These are phyloP conservation scores for Distichodus sexfasciatus DNA, from an alignment of 2,797 vertebrate species.

Conservation along the genomic window DNA sequence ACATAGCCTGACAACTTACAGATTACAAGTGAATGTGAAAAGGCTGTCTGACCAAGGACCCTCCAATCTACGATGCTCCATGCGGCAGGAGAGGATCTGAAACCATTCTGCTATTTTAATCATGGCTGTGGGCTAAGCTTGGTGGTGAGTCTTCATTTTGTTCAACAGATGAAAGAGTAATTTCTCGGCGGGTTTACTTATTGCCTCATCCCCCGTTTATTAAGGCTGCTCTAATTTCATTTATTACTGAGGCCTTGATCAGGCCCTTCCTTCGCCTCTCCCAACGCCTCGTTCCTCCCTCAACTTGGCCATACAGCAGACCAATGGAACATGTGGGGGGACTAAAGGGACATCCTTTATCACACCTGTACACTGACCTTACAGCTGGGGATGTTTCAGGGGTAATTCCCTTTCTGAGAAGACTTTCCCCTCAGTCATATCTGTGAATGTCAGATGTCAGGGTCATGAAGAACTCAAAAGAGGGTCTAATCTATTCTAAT, in stretches of 20 bases:
- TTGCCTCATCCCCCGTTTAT: conserved; percentile 65
- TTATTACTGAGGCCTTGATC: conserved; percentile 49
- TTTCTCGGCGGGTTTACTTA: conserved; percentile 64
- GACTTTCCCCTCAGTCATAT: conserved; percentile 3
- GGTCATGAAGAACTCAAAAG: not conserved
- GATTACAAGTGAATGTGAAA: not conserved
- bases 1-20: not conserved
- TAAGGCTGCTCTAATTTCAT: conserved; percentile 73
- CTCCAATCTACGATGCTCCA: not conserved
- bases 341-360: not conserved
- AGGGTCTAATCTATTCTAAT: too few relatives aligned
- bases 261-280: conserved; percentile 5
- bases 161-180: conserved; percentile 56
- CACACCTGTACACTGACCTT: not conserved
- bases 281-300: not conserved
- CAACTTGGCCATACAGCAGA: not conserved
- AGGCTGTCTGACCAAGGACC: not conserved
- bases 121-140: conserved; percentile 38
- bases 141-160: conserved; percentile 42
- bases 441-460: not conserved
- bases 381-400: not conserved
- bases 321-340: not conserved
- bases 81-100: conserved; percentile 10
- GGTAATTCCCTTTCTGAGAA: not conserved
- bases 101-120: conserved; percentile 42